These are phyloP conservation scores for Arion vulgaris DNA, from an alignment of 1,140 invertebrate species.

Conservation along the genomic window DNA sequence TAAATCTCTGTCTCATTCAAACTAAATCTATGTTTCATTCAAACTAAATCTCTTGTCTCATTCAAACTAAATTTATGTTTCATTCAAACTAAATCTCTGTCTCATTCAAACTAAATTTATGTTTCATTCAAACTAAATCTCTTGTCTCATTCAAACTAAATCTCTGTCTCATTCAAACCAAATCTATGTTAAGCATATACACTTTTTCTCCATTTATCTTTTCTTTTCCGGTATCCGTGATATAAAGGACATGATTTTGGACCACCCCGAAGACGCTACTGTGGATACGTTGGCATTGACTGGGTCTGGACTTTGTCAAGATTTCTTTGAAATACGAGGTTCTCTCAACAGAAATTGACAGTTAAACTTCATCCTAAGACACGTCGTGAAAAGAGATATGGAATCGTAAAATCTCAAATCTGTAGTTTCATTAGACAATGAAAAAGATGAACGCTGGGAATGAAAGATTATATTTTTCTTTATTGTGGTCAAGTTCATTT, in stretches of 20 bases:
- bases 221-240: background rate
- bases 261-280: background rate
- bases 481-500: too few relatives aligned
- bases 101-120: background rate
- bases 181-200: background rate
- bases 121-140: too few relatives aligned
- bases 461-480: too few relatives aligned
- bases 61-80: too few relatives aligned
- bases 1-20: too few relatives aligned
- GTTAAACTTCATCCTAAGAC: background rate
- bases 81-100: too few relatives aligned
- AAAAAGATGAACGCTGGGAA: too few relatives aligned
- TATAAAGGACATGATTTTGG: background rate
- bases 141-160: too few relatives aligned
- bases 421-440: background rate
- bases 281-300: background rate
- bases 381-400: background rate
- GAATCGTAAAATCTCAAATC: background rate
- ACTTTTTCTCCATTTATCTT: too few relatives aligned
- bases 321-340: constrained; percentile 3
- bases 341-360: background rate
- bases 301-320: constrained; percentile 1
- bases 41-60: too few relatives aligned
- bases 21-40: too few relatives aligned
- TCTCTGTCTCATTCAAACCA: background rate